Base-by-base conservation (phyloP, 2,113 vertebrate species). In the Phylloscopus whistleri region DNA sequence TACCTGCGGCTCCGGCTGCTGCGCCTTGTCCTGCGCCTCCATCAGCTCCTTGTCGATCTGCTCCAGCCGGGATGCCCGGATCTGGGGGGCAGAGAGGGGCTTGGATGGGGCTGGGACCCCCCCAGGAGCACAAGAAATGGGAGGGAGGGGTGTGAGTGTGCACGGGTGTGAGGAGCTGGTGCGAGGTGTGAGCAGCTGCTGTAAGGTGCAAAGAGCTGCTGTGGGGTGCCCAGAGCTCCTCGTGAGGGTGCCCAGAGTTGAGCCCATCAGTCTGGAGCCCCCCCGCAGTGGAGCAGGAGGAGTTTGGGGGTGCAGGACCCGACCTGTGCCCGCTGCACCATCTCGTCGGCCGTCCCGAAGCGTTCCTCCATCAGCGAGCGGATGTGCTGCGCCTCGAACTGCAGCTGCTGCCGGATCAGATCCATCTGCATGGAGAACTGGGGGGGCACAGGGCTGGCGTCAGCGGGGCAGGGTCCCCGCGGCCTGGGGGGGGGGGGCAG, bases 391-490 rank as follows among this genome's bases (percentile, higher is more conserved):
- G 98, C 99, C 83, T 99, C 99, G 13, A 99, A 99, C 97, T 99
- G 98, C 97, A 99, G 97, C 98, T 99, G 99, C 97, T 99, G 99
- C 37, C 99, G 98, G 95, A 99, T 99, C 92, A 99, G 97, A 90
- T 99, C 99, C 98, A 99, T 99, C 97, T 99, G 99, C 97, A 99
- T 98, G 9, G 99, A 99, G 92, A 99, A 99, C 99, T 99, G 95
- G 48, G 92, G 92, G 41, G 75, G 22, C 16, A 22, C 27, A 0
- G 35, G 90, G 60, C 11, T 0, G 8, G 27, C 1, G 0, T 43
- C 30, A 64, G 60, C 7, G 6, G 26, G 21, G 9, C 43, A 11
- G 43, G 37, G 23, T 12, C 49, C 80, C 58, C 4, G 2, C 2
- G 12, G 6, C 28, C 2, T 3, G 10, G 51, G 33, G 6, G 13